Conservation (phyloP, 2,113 vertebrate species). For the Pyrgilauda ruficollis region DNA sequence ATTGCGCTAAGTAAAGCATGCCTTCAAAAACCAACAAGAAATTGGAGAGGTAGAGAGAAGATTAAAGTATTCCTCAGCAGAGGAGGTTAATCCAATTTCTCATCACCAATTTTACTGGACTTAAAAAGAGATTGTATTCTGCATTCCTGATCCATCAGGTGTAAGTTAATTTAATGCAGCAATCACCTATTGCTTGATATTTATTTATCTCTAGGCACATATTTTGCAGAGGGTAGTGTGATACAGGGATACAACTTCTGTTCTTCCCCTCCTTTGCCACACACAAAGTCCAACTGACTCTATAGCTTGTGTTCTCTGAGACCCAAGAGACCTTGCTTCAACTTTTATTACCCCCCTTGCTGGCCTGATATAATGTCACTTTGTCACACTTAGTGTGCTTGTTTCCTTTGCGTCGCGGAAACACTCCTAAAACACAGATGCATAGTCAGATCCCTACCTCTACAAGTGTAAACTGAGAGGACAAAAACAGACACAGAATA, state of each 20-base stretch:
- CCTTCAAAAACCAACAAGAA: constrained; percentile 22
- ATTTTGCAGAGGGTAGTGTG: neutral
- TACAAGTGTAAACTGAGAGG: constrained; percentile 44
- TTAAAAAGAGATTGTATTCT: constrained; percentile 12
- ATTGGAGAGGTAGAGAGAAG: neutral
- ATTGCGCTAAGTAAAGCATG: neutral
- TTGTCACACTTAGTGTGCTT: neutral
- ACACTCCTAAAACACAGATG: constrained; percentile 3
- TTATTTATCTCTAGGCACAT: neutral
- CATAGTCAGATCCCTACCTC: neutral
- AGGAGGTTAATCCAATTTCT: constrained; percentile 45
- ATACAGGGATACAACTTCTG: neutral
- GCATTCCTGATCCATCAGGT: neutral
- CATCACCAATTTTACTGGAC: neutral
- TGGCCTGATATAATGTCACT: constrained; percentile 5
- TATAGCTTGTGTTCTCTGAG: neutral
- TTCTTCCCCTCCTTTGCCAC: neutral
- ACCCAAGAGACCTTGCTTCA: neutral
- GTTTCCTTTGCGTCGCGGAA: constrained; percentile 5
- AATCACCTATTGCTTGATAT: neutral
- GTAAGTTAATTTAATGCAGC: neutral
- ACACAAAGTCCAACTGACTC: neutral
- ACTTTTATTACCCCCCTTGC: neutral
- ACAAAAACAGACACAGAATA: constrained; percentile 41
- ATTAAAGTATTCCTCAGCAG: constrained; percentile 33